Evolutionary conservation across 1,140 invertebrate species (phyloP).

Genomic region (Physella acuta): DNA sequence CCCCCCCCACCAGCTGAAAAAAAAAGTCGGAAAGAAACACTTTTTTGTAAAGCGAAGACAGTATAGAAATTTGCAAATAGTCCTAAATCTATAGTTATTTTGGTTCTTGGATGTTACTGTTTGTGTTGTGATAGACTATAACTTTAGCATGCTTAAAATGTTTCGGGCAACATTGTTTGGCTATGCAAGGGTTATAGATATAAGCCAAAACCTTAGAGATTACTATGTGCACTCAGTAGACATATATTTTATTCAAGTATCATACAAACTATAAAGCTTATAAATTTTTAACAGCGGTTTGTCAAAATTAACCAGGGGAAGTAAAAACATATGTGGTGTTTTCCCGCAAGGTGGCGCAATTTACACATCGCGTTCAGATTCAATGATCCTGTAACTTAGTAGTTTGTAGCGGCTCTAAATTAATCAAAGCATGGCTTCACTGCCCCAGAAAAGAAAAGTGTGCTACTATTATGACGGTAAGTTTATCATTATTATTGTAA

Average conservation of each 20-base stretch:
- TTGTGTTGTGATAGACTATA: neutral
- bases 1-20: no score
- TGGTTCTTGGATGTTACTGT: neutral
- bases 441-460: slow-evolving; percentile 21
- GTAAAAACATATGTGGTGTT: slow-evolving; percentile 5
- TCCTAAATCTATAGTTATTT: no score
- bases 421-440: slow-evolving; percentile 1
- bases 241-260: neutral
- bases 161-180: neutral
- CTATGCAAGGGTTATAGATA: neutral
- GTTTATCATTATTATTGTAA: neutral
- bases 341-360: slow-evolving; percentile 4
- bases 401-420: neutral
- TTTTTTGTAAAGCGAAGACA: no score
- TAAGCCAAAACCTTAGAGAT: neutral
- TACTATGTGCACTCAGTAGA: neutral
- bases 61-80: no score
- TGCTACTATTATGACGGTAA: slow-evolving; percentile 27
- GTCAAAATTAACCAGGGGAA: no score
- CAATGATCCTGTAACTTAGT: neutral
- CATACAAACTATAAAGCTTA: neutral
- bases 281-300: no score
- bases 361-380: neutral
- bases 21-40: no score
- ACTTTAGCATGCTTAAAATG: no score